Evolutionary conservation across 2,797 vertebrate species (phyloP), one percentile per base, ranked within the genome.

Genomic region (Moxostoma hubbsi): DNA sequence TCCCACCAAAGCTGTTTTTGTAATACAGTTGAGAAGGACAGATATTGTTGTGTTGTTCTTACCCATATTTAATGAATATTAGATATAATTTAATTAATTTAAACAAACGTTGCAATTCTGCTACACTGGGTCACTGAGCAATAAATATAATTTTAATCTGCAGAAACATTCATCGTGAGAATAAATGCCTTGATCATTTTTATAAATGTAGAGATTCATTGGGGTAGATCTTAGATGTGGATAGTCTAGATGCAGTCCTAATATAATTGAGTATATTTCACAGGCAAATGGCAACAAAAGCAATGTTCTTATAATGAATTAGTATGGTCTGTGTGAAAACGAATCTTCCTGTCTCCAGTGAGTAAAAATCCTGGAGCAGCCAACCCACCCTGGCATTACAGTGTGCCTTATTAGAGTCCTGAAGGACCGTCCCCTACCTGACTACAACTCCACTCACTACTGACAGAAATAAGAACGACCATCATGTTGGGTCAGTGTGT

Each of bases 401-500:
- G 87, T 24, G 70, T 81, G 85, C 89, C 89, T 91, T 93, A 91
- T 93, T 93, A 92, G 91, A 89, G 88, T 76, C 4, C 81, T 85
- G 82, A 82, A 82, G 72, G 71, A 85, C 86, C 75, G 75, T 85
- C 89, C 47, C 84, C 88, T 89, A 91, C 85, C 85, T 87, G 91
- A 88, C 91, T 91, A 93, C 95, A 95, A 93, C 95, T 96, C 92
- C 95, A 91, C 92, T 92, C 91, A 92, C 89, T 93, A 93, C 93
- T 94, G 94, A 95, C 94, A 95, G 94, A 93, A 92, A 95, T 96
- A 96, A 98, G 96, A 96, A 95, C 92, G 46, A 95, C 95, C 94
- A 98, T 98, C 96, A 98, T 98, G 95, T 96, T 89, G 94, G 96
- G 96, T 97, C 96, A 96, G 68, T 72, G 72, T 11, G 69, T 36